These are phyloP conservation scores for Gasteruption jaculator DNA, from an alignment of 2,888 invertebrate genomes.

Conservation along the genomic window DNA sequence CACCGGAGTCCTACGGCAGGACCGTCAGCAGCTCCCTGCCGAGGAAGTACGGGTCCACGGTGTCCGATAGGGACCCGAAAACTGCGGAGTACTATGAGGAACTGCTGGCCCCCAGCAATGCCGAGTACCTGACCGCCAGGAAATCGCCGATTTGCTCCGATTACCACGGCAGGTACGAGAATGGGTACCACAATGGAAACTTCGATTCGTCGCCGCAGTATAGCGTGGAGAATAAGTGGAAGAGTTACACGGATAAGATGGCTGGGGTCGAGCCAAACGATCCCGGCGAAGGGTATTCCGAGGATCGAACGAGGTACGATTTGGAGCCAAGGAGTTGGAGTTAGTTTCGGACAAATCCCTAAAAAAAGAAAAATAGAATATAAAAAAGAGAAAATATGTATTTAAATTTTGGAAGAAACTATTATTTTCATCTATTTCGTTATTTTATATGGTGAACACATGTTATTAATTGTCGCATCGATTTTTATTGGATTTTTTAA, in stretches of 20 bases:
- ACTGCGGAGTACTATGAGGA: constrained; percentile 46
- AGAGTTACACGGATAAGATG: constrained; percentile 26
- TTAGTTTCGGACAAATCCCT: too few species aligned
- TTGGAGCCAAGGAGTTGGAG: too few species aligned
- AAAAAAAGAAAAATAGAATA: constrained; percentile 13
- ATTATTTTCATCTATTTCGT: too few species aligned
- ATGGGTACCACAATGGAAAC: constrained; percentile 40
- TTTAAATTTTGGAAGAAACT: neutral
- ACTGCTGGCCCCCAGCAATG: constrained; percentile 36
- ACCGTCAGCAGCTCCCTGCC: constrained; percentile 30
- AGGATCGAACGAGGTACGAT: constrained; percentile 31
- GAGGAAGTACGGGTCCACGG: constrained; percentile 37
- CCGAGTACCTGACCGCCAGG: constrained; percentile 34
- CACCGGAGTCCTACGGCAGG: constrained; percentile 24
- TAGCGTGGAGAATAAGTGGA: constrained; percentile 27
- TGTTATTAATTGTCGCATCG: too few species aligned
- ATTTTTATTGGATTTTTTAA: too few species aligned
- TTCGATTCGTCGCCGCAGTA: constrained; percentile 24
- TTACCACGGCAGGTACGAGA: constrained; percentile 32
- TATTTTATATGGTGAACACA: too few species aligned
- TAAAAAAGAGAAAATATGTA: constrained; percentile 1
- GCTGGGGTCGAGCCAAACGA: constrained; percentile 24
- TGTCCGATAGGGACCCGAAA: constrained; percentile 35
- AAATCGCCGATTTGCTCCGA: constrained; percentile 33
- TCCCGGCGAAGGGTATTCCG: constrained; percentile 22